phyloP scores from a whole-genome alignment of 2,888 invertebrate species.

The Aethes cnicana region DNA sequence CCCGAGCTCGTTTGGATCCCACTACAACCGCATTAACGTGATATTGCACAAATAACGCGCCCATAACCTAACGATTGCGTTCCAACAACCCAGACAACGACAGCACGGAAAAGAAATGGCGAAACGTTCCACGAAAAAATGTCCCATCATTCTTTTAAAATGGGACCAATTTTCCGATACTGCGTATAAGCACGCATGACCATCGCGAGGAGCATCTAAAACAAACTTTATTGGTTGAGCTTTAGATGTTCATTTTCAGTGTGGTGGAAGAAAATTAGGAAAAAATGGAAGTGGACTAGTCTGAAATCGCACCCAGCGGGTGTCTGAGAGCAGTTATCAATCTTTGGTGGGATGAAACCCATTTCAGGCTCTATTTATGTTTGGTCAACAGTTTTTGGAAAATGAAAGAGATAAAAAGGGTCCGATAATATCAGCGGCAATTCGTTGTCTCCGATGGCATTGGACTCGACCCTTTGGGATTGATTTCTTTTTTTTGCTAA shows the following conservation, averaged over 20 bases:
- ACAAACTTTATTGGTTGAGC: slow-evolving; percentile 31
- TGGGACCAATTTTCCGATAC: slow-evolving; percentile 67
- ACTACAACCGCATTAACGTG: slow-evolving; percentile 17
- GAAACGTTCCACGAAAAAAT: slow-evolving; percentile 61
- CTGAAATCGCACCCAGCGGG: slow-evolving; percentile 71
- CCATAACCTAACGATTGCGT: slow-evolving; percentile 26
- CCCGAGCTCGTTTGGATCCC: slow-evolving; percentile 13
- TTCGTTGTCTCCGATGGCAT: slow-evolving; percentile 21
- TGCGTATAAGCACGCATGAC: slow-evolving; percentile 68
- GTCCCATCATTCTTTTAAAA: slow-evolving; percentile 76
- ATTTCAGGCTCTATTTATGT: slow-evolving; percentile 73
- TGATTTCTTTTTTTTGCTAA: slow-evolving; percentile 16
- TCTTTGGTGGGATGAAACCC: slow-evolving; percentile 69
- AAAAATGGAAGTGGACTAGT: slow-evolving; percentile 57
- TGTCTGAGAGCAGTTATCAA: slow-evolving; percentile 69
- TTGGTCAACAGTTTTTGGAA: slow-evolving; percentile 64
- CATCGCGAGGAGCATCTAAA: slow-evolving; percentile 6
- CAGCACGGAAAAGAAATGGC: slow-evolving; percentile 54
- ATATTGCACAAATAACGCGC: slow-evolving; percentile 20
- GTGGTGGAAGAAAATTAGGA: slow-evolving; percentile 46
- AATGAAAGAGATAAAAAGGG: slow-evolving; percentile 63
- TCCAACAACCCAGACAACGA: slow-evolving; percentile 32
- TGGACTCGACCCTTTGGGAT: slow-evolving; percentile 8
- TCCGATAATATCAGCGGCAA: slow-evolving; percentile 27
- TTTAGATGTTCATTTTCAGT: slow-evolving; percentile 36